phyloP scores from a whole-genome alignment of 1,140 invertebrate genomes.

The Drosophila azteca region DNA sequence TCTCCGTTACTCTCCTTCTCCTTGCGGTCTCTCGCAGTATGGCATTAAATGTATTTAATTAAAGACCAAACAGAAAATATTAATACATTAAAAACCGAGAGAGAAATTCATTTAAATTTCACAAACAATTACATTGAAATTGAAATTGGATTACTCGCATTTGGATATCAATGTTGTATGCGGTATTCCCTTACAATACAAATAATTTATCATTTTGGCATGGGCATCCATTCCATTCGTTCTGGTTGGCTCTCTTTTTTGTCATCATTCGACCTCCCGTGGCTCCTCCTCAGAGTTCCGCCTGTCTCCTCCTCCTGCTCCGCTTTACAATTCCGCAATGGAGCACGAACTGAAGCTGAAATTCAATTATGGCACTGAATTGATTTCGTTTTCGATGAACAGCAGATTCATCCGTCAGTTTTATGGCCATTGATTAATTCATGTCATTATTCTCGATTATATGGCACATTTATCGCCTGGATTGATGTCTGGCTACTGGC shows the following conservation, averaged over 20 bases:
- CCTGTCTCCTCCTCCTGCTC: background rate
- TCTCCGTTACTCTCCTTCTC: background rate
- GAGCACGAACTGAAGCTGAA: conserved; percentile 3
- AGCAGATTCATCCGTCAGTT: conserved; percentile 53
- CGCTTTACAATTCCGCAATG: background rate
- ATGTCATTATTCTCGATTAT: conserved; percentile 44
- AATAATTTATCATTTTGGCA: conserved; percentile 51
- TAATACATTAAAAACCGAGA: background rate
- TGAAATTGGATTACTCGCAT: conserved; percentile 30
- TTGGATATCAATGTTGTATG: conserved; percentile 24
- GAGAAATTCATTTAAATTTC: conserved; percentile 29
- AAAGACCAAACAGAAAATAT: conserved; percentile 12
- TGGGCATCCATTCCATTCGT: background rate
- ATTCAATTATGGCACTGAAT: conserved; percentile 51
- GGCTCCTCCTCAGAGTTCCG: background rate
- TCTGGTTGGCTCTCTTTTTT: conserved; percentile 21
- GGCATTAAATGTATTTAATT: conserved; percentile 19
- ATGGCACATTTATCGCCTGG: conserved; percentile 32
- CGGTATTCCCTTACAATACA: conserved; percentile 18
- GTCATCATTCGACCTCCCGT: background rate
- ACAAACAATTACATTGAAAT: conserved; percentile 28
- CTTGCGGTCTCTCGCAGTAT: background rate
- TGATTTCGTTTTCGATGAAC: conserved; percentile 21
- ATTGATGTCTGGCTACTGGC: conserved; percentile 9
- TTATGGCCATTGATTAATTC: conserved; percentile 55